These are phyloP conservation scores for Antedon bifida DNA, from an alignment of 35 echinoderm and acorn worm genomes.

Conservation along the genomic window DNA sequence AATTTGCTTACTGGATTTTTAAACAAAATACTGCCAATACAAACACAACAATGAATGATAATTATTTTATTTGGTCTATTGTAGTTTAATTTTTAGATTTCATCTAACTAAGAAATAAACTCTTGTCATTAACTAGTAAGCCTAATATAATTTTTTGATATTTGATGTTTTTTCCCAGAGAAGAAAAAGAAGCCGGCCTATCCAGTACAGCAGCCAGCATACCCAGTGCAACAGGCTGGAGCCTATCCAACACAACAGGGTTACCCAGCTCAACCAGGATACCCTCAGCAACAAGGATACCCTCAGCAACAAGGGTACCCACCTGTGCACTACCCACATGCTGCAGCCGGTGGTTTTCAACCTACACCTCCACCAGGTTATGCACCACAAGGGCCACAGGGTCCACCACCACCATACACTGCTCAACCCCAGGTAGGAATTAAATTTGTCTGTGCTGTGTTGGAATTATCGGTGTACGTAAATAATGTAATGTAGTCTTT, in stretches of 20 bases:
- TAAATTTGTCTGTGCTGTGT: neutral
- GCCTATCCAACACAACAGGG: neutral
- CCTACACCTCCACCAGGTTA: neutral
- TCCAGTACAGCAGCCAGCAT: neutral
- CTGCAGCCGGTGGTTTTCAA: no score
- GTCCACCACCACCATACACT: constrained; percentile 7
- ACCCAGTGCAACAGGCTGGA: neutral
- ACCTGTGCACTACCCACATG: no score
- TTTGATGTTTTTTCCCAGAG: neutral
- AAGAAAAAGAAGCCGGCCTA: neutral
- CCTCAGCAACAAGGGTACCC: neutral
- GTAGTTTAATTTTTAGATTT: no score
- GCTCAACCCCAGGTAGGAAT: neutral
- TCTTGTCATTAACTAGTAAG: no score
- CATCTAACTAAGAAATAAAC: no score
- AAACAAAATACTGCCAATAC: no score
- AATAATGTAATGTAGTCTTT: no score
- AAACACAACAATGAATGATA: no score
- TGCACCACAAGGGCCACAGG: neutral
- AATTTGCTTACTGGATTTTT: no score
- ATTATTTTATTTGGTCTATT: no score
- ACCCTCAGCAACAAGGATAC: neutral
- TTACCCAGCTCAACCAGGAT: neutral
- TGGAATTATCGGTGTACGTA: no score
- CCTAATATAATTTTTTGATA: neutral